Conservation (phyloP, 2,113 vertebrate genomes). For the Coptodon bakossiorum region DNA sequence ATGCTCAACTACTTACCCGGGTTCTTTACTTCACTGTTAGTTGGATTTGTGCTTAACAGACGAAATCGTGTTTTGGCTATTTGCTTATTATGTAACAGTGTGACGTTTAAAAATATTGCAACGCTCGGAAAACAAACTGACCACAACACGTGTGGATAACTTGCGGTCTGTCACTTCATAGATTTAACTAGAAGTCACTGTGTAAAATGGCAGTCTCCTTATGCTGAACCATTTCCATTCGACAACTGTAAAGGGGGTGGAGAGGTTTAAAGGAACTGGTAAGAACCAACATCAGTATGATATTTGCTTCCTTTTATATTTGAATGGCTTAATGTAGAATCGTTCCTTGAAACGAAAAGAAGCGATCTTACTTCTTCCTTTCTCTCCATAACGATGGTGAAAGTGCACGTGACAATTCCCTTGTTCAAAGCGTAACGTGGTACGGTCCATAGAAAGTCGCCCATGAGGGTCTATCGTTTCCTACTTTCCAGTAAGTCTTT, state of each 20-base stretch:
- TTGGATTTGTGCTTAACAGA: slow-evolving; percentile 1
- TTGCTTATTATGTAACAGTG: neutral
- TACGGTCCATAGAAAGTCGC: neutral
- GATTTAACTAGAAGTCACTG: neutral
- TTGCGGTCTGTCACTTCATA: neutral
- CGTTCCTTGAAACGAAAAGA: neutral
- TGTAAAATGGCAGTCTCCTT: slow-evolving; percentile 46
- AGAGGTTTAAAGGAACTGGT: neutral
- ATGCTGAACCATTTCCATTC: neutral
- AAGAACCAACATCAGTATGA: no score
- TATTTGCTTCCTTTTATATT: neutral
- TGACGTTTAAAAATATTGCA: neutral
- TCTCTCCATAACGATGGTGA: neutral
- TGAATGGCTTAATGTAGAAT: neutral
- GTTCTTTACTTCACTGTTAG: neutral
- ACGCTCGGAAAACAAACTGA: neutral
- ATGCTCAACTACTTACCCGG: slow-evolving; percentile 28
- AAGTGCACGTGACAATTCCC: neutral
- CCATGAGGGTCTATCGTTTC: neutral
- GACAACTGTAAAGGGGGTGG: neutral
- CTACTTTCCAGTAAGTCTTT: neutral
- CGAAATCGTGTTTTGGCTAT: neutral
- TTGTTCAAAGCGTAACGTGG: neutral
- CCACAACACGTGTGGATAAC: neutral
- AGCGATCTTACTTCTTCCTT: neutral